Base-by-base conservation (phyloP, 2,113 vertebrate genomes). In the Tetrax tetrax region DNA sequence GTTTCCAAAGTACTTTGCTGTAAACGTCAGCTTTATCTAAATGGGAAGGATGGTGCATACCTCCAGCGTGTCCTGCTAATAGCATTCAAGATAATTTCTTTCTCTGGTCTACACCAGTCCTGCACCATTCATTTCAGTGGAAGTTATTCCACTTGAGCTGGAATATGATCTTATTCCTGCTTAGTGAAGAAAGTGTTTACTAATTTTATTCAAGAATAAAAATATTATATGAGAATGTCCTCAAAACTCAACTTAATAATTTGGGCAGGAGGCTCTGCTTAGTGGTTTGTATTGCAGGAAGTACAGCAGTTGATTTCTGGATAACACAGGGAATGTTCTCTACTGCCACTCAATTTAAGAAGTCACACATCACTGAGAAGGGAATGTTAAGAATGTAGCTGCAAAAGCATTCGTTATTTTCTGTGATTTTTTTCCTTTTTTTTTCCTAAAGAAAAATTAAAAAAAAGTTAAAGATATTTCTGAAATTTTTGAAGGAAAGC, bases 181-280 rank as follows among this genome's bases (percentile, higher is more conserved):
- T 75, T 85, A 76, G 48, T 63, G 22, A 90, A 83, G 33, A 50
- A 70, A 81, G 6, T 27, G 2, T 20, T 64, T 54, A 43, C 6
- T 84, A 51, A 75, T 91, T 79, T 87, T 68, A 37, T 70, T 54
- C 53, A 33, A 82, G 43, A 89, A 84, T 60, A 71, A 76, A 89
- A 81, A 27, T 38, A 31, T 56, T 27, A 16, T 87, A 85, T 60
- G 18, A 79, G 21, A 66, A 56, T 14, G 3, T 54, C 10, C 27
- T 85, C 14, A 59, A 60, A 96, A 50, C 3, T 71, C 56, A 84
- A 0, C 38, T 56, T 51, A 12, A 90, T 35, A 83, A 71, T 75
- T 54, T 45, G 29, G 23, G 28, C 3, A 15, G 38, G 12, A 90
- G 25, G 68, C 11, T 50, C 31, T 69, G 10, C 20, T 65, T 47